phyloP scores from a whole-genome alignment of 2,797 vertebrate genomes.

The Alectoris magna region DNA sequence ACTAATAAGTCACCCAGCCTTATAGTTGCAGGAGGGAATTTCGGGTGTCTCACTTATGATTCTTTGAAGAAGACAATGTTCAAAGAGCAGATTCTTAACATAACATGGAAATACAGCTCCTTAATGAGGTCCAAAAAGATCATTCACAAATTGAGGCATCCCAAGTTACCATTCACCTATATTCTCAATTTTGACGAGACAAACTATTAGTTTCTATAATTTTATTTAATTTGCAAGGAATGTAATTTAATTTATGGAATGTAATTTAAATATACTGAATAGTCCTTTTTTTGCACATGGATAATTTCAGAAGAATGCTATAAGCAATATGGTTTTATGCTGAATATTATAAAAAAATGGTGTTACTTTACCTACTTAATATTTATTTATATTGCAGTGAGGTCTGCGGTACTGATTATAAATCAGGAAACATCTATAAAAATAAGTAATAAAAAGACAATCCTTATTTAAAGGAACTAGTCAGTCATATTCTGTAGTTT shows the following conservation, averaged over 20 bases:
- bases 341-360: neutral
- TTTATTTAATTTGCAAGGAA: neutral
- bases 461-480: neutral
- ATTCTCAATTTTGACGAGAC: neutral
- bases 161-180: neutral
- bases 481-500: neutral
- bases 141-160: neutral
- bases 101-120: neutral
- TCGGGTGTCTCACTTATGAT: neutral
- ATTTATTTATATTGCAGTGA: neutral
- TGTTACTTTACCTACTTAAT: neutral
- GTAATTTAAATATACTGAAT: neutral
- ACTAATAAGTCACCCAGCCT: neutral
- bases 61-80: slow-evolving; percentile 1
- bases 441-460: neutral
- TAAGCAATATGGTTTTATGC: neutral
- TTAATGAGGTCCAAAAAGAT: neutral
- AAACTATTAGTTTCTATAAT: neutral
- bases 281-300: neutral
- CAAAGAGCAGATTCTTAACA: neutral
- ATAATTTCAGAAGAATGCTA: neutral
- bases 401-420: neutral
- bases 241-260: neutral
- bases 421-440: neutral
- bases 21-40: neutral